phyloP scores from a whole-genome alignment of 2,797 vertebrate genomes.

The Lutjanus campechanus region DNA sequence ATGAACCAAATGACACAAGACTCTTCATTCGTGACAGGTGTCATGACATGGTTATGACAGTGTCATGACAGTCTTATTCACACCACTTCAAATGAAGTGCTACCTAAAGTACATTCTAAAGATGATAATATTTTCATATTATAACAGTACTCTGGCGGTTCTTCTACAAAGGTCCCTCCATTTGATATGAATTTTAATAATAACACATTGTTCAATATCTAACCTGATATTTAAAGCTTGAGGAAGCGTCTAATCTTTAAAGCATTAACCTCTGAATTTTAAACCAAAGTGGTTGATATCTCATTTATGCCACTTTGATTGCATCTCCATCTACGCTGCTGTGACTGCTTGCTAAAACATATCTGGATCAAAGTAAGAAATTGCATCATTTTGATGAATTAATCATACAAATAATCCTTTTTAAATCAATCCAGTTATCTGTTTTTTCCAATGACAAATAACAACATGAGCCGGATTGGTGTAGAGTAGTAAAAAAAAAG shows the following conservation, averaged over 20 bases:
- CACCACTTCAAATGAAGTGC: no score
- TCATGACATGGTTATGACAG: no score
- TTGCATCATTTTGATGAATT: slow-evolving; percentile 60
- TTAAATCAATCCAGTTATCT: slow-evolving; percentile 57
- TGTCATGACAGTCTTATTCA: no score
- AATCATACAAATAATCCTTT: slow-evolving; percentile 53
- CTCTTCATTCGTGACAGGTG: no score
- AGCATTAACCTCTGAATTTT: slow-evolving; percentile 43
- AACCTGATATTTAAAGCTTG: slow-evolving; percentile 33
- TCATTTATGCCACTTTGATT: slow-evolving; percentile 40
- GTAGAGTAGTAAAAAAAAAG: slow-evolving; percentile 16
- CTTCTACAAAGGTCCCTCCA: neutral
- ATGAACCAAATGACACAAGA: no score
- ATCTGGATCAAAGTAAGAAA: slow-evolving; percentile 55
- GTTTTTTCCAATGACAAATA: slow-evolving; percentile 45
- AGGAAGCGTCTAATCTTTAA: slow-evolving; percentile 26
- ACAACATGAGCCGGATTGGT: slow-evolving; percentile 22
- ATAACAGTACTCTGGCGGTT: neutral
- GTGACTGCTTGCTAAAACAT: slow-evolving; percentile 47
- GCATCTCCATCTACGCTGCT: slow-evolving; percentile 51
- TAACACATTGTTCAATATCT: slow-evolving; percentile 15
- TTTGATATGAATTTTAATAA: slow-evolving; percentile 23
- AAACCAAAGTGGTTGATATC: slow-evolving; percentile 39
- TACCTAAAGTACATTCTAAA: neutral
- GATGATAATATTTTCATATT: neutral